Evolutionary conservation across 2,113 vertebrate genomes (phyloP).

Genomic region (Cinclus mexicanus): DNA sequence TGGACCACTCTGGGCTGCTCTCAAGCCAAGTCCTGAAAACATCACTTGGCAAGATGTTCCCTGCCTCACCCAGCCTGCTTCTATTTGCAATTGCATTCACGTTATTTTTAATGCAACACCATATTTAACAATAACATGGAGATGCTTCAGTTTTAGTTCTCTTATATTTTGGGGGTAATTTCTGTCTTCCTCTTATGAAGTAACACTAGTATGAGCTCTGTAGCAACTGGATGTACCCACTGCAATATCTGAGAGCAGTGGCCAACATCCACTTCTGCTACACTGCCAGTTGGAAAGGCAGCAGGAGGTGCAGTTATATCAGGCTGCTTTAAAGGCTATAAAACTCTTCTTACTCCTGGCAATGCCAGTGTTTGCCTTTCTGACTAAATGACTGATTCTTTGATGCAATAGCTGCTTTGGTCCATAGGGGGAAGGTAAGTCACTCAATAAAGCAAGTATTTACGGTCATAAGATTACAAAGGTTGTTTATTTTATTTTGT

Average conservation of each 20-base stretch:
- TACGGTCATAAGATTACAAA: conserved; percentile 25
- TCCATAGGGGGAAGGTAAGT: conserved; percentile 33
- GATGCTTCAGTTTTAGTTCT: conserved; percentile 2
- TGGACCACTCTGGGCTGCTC: neutral
- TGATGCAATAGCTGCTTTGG: conserved; percentile 3
- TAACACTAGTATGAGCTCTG: neutral
- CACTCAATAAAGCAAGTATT: conserved; percentile 63
- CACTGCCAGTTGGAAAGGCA: conserved; percentile 9
- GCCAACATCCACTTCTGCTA: conserved; percentile 26
- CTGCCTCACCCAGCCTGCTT: neutral
- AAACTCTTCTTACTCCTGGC: conserved; percentile 47
- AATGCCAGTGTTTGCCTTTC: conserved; percentile 63
- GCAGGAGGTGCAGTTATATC: conserved; percentile 17
- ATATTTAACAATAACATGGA: neutral
- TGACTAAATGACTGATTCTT: conserved; percentile 35
- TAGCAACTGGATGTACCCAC: neutral
- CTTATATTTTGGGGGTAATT: neutral
- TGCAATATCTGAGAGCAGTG: neutral
- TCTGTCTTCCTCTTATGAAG: neutral
- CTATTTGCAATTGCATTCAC: neutral
- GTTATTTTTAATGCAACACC: neutral
- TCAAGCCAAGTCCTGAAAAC: neutral
- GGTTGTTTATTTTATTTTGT: conserved; percentile 23
- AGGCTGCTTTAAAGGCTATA: conserved; percentile 34
- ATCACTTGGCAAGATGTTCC: neutral